Conservation (phyloP, 2,797 vertebrate genomes). For the Gallinago stenura region DNA sequence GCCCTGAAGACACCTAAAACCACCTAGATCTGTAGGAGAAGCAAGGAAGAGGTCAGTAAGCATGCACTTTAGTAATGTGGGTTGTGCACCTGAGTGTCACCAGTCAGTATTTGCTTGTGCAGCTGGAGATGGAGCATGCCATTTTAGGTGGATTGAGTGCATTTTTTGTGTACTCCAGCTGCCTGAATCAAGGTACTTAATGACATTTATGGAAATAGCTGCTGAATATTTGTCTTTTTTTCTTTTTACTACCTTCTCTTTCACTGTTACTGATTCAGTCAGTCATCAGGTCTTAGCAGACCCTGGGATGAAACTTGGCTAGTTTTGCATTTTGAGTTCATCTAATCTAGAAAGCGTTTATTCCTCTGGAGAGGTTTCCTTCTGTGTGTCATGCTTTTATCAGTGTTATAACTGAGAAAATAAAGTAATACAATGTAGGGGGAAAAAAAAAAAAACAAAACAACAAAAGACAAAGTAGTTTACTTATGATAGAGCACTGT, state of each 20-base stretch:
- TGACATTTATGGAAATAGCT: background rate
- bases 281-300: background rate
- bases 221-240: background rate
- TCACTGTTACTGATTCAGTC: background rate
- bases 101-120: background rate
- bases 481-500: fast-evolving
- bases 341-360: background rate
- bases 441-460: background rate
- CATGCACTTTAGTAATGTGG: background rate
- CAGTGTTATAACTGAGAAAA: background rate
- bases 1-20: background rate
- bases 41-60: background rate
- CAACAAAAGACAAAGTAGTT: background rate
- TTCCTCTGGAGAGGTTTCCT: background rate
- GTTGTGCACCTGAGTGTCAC: background rate
- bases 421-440: background rate
- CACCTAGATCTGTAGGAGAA: background rate
- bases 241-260: background rate
- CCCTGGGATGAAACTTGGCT: background rate
- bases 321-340: background rate
- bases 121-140: background rate
- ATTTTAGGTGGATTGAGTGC: background rate
- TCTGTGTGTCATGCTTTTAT: background rate
- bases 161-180: background rate
- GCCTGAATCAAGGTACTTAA: background rate